phyloP scores from a whole-genome alignment of 1,140 invertebrate genomes.

The Palaemon carinicauda region DNA sequence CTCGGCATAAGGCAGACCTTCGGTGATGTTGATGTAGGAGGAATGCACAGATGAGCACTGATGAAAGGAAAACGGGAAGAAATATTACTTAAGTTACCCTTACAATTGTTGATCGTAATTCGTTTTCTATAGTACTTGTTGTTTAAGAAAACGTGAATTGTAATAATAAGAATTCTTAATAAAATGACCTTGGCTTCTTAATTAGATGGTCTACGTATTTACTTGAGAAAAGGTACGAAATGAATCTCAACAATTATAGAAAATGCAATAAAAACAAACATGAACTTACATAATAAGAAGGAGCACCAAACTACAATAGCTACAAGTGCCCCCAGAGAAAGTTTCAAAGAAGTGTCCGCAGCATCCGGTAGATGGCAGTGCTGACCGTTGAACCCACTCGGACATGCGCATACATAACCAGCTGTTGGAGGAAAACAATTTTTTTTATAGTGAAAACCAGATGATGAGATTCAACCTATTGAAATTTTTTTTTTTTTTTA shows the following conservation, averaged over 20 bases:
- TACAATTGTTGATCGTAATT: no score
- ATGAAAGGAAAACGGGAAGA: no score
- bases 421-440: background rate
- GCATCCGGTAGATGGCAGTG: background rate
- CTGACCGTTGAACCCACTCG: background rate
- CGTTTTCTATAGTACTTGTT: no score
- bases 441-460: background rate
- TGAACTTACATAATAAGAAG: background rate
- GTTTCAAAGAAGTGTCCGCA: background rate
- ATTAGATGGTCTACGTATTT: no score
- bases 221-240: no score
- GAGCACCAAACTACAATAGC: background rate
- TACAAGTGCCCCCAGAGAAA: background rate
- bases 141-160: no score
- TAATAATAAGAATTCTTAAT: no score
- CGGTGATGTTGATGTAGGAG: background rate
- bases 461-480: background rate
- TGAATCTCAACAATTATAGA: no score
- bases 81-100: no score
- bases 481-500: no score
- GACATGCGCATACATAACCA: background rate
- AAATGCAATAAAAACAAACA: no score
- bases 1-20: background rate
- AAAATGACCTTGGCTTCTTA: no score
- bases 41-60: background rate